These are phyloP conservation scores for Microplitis mediator DNA, from an alignment of 1,140 invertebrate species.

Conservation along the genomic window DNA sequence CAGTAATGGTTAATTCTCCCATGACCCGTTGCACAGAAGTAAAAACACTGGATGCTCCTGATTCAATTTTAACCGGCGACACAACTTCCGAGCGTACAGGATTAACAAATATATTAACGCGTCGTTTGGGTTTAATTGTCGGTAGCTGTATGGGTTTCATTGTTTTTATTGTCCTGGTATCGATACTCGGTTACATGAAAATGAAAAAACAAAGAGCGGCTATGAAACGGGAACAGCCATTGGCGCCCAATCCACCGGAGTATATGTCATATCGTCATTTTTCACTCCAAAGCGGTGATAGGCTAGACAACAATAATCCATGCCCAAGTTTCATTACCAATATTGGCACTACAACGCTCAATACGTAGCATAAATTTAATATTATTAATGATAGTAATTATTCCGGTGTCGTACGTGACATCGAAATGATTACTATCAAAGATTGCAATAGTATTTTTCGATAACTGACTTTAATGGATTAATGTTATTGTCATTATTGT, in stretches of 20 bases:
- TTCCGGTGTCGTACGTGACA: no score
- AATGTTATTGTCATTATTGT: no score
- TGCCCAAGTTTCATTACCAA: slow-evolving; percentile 60
- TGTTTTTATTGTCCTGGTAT: slow-evolving; percentile 81
- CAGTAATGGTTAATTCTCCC: slow-evolving; percentile 72
- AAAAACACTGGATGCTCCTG: slow-evolving; percentile 74
- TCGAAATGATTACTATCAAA: no score
- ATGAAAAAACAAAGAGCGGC: slow-evolving; percentile 80
- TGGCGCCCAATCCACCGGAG: slow-evolving; percentile 70
- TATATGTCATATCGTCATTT: slow-evolving; percentile 77
- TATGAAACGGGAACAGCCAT: slow-evolving; percentile 71
- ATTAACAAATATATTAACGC: slow-evolving; percentile 70
- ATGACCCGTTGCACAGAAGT: slow-evolving; percentile 79
- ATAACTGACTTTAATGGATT: no score
- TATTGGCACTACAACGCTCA: slow-evolving; percentile 51
- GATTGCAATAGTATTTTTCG: no score
- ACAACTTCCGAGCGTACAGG: slow-evolving; percentile 70
- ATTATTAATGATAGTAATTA: no score
- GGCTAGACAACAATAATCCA: slow-evolving; percentile 44
- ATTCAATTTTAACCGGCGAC: slow-evolving; percentile 63
- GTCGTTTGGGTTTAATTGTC: slow-evolving; percentile 81
- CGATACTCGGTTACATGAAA: slow-evolving; percentile 83
- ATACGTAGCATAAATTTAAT: slow-evolving; percentile 55
- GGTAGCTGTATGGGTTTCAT: slow-evolving; percentile 85
- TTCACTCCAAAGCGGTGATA: slow-evolving; percentile 64